Evolutionary conservation across 1,140 invertebrate genomes (phyloP).

Genomic region (Limonius californicus): DNA sequence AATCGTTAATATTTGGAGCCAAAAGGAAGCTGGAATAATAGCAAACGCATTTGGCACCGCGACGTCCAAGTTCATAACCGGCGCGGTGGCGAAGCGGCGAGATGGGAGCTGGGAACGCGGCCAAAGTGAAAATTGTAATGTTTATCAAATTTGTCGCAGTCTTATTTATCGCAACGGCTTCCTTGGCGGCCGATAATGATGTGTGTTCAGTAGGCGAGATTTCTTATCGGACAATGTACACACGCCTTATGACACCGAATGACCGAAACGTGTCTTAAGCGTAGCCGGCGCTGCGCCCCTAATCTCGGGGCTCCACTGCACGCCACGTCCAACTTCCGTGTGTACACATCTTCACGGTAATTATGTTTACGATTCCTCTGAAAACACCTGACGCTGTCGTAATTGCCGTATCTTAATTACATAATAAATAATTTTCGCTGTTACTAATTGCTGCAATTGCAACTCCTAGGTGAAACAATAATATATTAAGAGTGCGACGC

Average conservation of each 20-base stretch:
- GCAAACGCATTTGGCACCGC: conserved; percentile 24
- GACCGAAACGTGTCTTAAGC: conserved; percentile 24
- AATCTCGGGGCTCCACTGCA: conserved; percentile 18
- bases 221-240: conserved; percentile 20
- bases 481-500: too few relatives aligned
- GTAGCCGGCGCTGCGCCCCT: conserved; percentile 9
- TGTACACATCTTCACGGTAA: conserved; percentile 11
- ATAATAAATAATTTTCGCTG: neutral
- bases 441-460: neutral
- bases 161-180: conserved; percentile 9
- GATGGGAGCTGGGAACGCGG: conserved; percentile 16
- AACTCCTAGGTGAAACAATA: too few relatives aligned
- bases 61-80: conserved; percentile 11
- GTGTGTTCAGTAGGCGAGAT: conserved; percentile 23
- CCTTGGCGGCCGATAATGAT: conserved; percentile 19
- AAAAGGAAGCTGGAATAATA: conserved; percentile 15
- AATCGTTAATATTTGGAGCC: conserved; percentile 20
- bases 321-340: neutral
- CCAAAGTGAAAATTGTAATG: conserved; percentile 29
- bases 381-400: conserved; percentile 7
- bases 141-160: conserved; percentile 22
- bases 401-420: conserved; percentile 8
- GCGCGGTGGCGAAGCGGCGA: neutral
- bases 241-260: conserved; percentile 21
- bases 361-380: conserved; percentile 10